These are phyloP conservation scores for Corbicula japonica DNA, from an alignment of 2,888 invertebrate species.

Conservation along the genomic window DNA sequence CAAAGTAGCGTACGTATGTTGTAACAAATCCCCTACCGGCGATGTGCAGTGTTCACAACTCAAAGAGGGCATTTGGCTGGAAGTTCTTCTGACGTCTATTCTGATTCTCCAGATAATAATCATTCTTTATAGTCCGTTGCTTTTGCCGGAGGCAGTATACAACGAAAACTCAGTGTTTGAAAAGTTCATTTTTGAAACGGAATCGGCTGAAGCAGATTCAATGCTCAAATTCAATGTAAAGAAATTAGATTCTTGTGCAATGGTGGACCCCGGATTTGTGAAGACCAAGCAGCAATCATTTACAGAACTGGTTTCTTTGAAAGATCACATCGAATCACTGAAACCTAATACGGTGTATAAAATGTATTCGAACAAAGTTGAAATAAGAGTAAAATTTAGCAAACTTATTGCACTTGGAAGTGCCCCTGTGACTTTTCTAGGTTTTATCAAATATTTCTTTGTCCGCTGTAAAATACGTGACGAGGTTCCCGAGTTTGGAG, in stretches of 20 bases:
- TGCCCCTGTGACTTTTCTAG: conserved; percentile 43
- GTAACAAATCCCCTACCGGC: conserved; percentile 12
- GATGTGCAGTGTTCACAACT: conserved; percentile 32
- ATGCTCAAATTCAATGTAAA: conserved; percentile 16
- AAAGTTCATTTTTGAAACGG: conserved; percentile 19
- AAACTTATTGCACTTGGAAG: conserved; percentile 42
- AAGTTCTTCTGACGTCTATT: conserved; percentile 34
- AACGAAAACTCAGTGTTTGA: conserved; percentile 18
- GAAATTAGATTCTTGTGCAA: conserved; percentile 1
- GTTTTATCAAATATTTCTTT: conserved; percentile 46
- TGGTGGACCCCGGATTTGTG: conserved; percentile 1
- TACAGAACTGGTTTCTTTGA: conserved; percentile 29
- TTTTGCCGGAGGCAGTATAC: conserved; percentile 25
- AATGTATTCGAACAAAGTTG: conserved; percentile 20
- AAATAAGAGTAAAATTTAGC: conserved; percentile 24
- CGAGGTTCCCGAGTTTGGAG: conserved; percentile 28
- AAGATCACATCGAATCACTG: conserved; percentile 7
- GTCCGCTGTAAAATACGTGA: conserved; percentile 43
- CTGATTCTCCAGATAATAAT: conserved; percentile 36
- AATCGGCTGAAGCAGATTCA: background rate
- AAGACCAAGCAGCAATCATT: conserved; percentile 23
- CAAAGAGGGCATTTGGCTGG: conserved; percentile 33
- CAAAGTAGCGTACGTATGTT: conserved; percentile 37
- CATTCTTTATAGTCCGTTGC: conserved; percentile 40
- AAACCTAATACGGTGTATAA: conserved; percentile 2